phyloP scores from a whole-genome alignment of 2,797 vertebrate species.

The Phrynocephalus guinanensis region DNA sequence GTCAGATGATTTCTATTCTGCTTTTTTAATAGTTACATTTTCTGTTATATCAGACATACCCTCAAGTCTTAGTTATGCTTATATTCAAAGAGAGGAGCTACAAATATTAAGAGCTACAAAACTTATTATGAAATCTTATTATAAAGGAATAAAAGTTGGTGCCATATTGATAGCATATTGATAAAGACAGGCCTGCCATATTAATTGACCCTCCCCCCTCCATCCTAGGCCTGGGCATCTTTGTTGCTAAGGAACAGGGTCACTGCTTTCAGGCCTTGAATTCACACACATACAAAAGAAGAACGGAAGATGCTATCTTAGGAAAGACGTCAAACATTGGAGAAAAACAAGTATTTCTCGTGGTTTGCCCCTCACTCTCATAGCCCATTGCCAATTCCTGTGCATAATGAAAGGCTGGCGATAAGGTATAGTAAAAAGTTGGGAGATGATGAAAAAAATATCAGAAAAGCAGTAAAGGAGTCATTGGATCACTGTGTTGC shows the following conservation, averaged over 20 bases:
- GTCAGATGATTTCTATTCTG: conserved; percentile 91
- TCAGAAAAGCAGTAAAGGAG: conserved; percentile 46
- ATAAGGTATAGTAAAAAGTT: not conserved
- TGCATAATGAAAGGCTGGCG: not conserved
- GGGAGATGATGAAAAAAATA: conserved; percentile 41
- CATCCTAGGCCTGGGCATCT: conserved; percentile 71
- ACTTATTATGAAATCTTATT: conserved; percentile 83
- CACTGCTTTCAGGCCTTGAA: conserved; percentile 75
- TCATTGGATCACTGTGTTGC: conserved; percentile 29
- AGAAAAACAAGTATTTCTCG: conserved; percentile 48
- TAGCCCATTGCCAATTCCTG: not conserved
- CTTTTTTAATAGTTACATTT: conserved; percentile 89
- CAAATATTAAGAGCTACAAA: conserved; percentile 81
- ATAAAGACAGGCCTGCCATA: conserved; percentile 78
- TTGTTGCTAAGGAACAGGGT: conserved; percentile 82
- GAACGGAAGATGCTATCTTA: conserved; percentile 59
- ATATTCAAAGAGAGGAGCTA: conserved; percentile 82
- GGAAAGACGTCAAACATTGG: conserved; percentile 64
- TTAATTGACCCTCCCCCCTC: conserved; percentile 79
- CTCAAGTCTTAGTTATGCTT: conserved; percentile 86
- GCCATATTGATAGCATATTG: conserved; percentile 74
- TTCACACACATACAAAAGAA: conserved; percentile 65
- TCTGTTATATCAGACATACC: conserved; percentile 89
- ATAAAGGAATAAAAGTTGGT: conserved; percentile 80
- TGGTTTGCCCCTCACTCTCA: accelerated